These are phyloP conservation scores for Sitta europaea DNA, from an alignment of 2,113 vertebrate genomes.

Conservation along the genomic window DNA sequence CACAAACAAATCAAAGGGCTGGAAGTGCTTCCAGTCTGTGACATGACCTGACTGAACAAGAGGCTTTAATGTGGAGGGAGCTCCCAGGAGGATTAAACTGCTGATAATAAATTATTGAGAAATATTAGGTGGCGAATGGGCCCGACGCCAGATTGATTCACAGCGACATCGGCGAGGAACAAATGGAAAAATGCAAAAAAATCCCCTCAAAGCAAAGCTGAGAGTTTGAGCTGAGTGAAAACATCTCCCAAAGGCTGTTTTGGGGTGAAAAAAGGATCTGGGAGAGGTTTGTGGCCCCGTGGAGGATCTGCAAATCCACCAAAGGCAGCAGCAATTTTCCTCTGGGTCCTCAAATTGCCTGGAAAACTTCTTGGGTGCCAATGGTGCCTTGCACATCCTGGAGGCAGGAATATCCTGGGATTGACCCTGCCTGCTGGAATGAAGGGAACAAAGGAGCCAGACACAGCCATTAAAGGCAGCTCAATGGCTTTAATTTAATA, in stretches of 20 bases:
- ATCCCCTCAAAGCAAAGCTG: neutral
- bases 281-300: neutral
- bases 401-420: neutral
- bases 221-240: rapidly evolving
- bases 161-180: rapidly evolving
- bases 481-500: neutral
- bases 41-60: slow-evolving; percentile 49
- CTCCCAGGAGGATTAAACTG: neutral
- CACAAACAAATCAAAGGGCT: slow-evolving; percentile 57
- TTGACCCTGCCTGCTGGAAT: neutral
- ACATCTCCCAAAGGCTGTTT: neutral
- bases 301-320: neutral
- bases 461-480: neutral
- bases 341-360: rapidly evolving
- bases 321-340: neutral
- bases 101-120: slow-evolving; percentile 65
- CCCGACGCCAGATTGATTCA: slow-evolving; percentile 2
- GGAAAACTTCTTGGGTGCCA: neutral
- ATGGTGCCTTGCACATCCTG: rapidly evolving
- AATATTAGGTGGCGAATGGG: slow-evolving; percentile 13
- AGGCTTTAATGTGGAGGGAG: slow-evolving; percentile 18
- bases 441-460: neutral
- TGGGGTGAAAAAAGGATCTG: neutral
- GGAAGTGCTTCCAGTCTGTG: slow-evolving; percentile 3
- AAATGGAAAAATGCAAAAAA: neutral